A percentile compares a stretch with the other conserved stretches of the same genome.
Evolutionary conservation across 2,888 invertebrate species (phyloP).

Genomic region (Amphiduros pacificus): DNA sequence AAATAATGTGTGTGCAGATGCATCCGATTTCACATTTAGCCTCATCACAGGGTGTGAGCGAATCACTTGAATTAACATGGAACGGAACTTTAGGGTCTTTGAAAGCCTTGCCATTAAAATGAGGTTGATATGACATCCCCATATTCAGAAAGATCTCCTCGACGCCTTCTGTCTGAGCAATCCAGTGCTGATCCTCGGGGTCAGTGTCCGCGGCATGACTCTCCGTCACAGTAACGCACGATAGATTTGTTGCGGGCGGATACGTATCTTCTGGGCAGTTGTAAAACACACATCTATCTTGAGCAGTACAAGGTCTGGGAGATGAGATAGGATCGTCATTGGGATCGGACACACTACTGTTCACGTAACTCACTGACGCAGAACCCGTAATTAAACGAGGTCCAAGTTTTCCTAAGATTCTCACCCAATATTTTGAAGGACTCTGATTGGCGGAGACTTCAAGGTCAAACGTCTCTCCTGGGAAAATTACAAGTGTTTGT

Average conservation of each 20-base stretch:
- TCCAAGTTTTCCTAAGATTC: too few species aligned
- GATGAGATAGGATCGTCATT: background rate
- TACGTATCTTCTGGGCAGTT: background rate
- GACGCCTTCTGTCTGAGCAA: background rate
- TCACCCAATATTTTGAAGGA: background rate
- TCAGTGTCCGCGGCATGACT: background rate
- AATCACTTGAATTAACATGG: background rate
- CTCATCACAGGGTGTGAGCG: background rate
- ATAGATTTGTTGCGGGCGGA: too few species aligned
- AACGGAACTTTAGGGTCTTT: background rate
- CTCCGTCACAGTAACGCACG: background rate
- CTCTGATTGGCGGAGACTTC: constrained; percentile 30
- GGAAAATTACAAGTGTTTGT: constrained; percentile 36
- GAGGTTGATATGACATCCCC: background rate
- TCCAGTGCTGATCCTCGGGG: background rate
- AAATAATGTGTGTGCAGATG: too few species aligned
- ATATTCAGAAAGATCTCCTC: background rate
- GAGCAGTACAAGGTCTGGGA: background rate
- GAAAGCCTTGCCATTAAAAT: background rate
- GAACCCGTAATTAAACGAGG: too few species aligned
- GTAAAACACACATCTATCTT: background rate
- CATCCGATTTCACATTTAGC: too few species aligned
- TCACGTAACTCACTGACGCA: background rate
- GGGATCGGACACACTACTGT: background rate
- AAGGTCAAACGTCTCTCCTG: constrained; percentile 43